Conservation (phyloP, 2,888 invertebrate species). For the Pardosa pseudoannulata region DNA sequence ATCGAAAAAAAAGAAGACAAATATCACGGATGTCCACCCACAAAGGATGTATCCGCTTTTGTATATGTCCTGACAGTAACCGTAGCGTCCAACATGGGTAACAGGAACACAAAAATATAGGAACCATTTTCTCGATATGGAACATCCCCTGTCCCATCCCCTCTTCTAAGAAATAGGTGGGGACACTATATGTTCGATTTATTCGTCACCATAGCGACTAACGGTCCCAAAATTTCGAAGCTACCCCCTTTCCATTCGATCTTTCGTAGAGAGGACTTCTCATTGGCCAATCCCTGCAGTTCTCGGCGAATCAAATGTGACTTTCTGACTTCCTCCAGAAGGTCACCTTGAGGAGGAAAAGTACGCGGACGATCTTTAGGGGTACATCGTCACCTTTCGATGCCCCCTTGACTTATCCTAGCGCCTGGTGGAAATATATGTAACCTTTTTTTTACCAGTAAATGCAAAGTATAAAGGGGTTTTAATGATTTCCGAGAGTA, state of each 20-base stretch:
- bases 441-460: not conserved
- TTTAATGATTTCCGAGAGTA: not conserved
- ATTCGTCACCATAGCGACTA: conserved; percentile 59
- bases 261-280: conserved; percentile 20
- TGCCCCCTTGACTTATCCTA: not conserved
- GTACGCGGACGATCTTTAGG: conserved; percentile 15
- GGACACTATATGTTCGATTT: conserved; percentile 42
- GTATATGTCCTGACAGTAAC: not conserved
- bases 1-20: too few species aligned
- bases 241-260: conserved; percentile 30
- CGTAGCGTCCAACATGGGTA: not conserved
- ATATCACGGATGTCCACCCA: not conserved
- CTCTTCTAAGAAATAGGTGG: conserved; percentile 56
- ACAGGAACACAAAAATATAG: not conserved
- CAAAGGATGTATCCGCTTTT: not conserved
- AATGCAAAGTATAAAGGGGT: not conserved
- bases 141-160: conserved; percentile 9
- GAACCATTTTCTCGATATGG: not conserved
- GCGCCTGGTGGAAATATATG: not conserved
- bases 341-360: conserved; percentile 61
- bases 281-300: conserved; percentile 55
- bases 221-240: conserved; percentile 66
- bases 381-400: conserved; percentile 14
- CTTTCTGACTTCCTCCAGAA: conserved; percentile 54
- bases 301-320: conserved; percentile 66